phyloP scores from a whole-genome alignment of 2,113 vertebrate genomes.

The Dipodomys spectabilis region DNA sequence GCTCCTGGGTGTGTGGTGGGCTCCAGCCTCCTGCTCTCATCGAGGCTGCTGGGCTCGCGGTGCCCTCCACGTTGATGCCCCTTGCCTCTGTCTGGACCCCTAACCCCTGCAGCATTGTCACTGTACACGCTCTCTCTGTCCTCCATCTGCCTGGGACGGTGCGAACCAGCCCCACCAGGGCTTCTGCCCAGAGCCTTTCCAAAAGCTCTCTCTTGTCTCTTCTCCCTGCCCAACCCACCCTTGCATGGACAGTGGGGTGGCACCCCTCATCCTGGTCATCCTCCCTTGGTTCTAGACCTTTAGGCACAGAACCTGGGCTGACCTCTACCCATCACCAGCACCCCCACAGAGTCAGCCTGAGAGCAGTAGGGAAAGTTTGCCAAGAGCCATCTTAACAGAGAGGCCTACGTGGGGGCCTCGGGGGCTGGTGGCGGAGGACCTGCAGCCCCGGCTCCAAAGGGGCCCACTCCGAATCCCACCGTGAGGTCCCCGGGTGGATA shows the following conservation, averaged over 20 bases:
- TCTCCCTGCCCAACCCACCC: accelerated
- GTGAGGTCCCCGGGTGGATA: too few species aligned
- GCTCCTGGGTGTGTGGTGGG: neutral
- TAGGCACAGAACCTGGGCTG: neutral
- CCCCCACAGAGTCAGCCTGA: neutral
- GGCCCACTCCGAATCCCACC: neutral
- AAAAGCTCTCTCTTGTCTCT: neutral
- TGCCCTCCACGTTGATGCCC: too few species aligned
- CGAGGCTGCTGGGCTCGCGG: neutral
- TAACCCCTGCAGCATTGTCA: neutral
- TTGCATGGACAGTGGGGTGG: too few species aligned
- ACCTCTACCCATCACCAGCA: neutral
- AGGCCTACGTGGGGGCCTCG: neutral
- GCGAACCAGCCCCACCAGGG: neutral
- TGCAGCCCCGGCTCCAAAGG: neutral
- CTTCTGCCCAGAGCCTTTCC: neutral
- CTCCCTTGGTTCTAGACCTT: neutral
- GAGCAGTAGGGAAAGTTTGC: neutral
- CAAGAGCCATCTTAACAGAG: neutral
- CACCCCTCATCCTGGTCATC: neutral
- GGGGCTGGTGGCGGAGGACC: accelerated
- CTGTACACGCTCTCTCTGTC: too few species aligned
- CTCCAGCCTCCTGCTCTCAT: neutral
- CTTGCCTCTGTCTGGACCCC: neutral
- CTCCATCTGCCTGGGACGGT: neutral